These are phyloP conservation scores for Hydroisotoma schaefferi DNA, from an alignment of 2,888 invertebrate genomes.

Conservation along the genomic window DNA sequence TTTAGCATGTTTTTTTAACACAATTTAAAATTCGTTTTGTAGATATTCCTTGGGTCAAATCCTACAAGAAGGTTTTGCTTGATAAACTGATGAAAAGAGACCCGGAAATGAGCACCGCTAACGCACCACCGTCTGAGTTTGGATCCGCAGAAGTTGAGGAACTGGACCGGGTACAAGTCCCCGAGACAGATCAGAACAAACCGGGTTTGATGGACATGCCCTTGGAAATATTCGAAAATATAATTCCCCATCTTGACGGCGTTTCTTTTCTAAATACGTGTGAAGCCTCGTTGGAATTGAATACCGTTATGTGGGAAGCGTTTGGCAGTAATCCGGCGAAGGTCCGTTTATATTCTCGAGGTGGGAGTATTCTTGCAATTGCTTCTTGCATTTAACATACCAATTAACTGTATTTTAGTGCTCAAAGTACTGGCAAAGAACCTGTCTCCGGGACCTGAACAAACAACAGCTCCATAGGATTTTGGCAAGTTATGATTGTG, in stretches of 20 bases:
- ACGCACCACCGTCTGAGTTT: too few species aligned
- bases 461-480: background rate
- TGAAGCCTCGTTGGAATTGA: background rate
- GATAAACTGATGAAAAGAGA: too few species aligned
- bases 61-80: too few species aligned
- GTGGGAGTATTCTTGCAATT: background rate
- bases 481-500: background rate
- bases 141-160: too few species aligned
- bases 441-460: background rate
- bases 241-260: slow-evolving; percentile 5
- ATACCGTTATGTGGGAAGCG: background rate
- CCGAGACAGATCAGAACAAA: too few species aligned
- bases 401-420: background rate
- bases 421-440: background rate
- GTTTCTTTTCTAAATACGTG: background rate
- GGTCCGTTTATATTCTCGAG: background rate
- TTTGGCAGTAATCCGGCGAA: background rate
- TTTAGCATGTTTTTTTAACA: too few species aligned
- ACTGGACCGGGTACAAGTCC: too few species aligned
- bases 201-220: slow-evolving; percentile 6
- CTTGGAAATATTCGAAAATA: slow-evolving; percentile 4
- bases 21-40: too few species aligned
- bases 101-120: too few species aligned
- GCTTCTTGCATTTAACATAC: background rate
- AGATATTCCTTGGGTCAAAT: too few species aligned